Conservation (phyloP, 2,888 invertebrate species). For the Drosophila koepferae region DNA sequence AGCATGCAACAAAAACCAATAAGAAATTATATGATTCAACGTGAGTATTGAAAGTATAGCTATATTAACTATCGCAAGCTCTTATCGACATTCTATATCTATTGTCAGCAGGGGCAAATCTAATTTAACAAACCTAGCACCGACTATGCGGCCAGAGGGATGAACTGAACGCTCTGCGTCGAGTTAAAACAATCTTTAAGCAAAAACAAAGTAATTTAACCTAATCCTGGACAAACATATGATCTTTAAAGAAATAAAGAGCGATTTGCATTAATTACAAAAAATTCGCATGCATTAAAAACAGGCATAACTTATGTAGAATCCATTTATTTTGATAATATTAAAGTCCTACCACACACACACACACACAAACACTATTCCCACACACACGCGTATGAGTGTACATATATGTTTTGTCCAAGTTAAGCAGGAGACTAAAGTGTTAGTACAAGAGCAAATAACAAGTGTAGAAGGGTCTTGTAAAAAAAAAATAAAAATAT, state of each 20-base stretch:
- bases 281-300: conserved; percentile 62
- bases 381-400: conserved; percentile 26
- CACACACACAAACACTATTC: conserved; percentile 7
- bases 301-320: conserved; percentile 61
- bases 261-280: conserved; percentile 69
- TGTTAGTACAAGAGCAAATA: conserved; percentile 49
- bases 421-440: conserved; percentile 64
- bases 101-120: conserved; percentile 62
- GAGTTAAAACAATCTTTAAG: conserved; percentile 5
- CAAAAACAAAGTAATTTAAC: conserved; percentile 17
- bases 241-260: conserved; percentile 63
- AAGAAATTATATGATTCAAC: conserved; percentile 60
- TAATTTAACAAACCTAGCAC: conserved; percentile 50
- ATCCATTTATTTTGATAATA: conserved; percentile 55
- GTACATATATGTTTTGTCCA: conserved; percentile 66
- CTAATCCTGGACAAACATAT: conserved; percentile 47
- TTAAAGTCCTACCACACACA: conserved; percentile 15
- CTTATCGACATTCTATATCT: conserved; percentile 71
- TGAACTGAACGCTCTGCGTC: conserved; percentile 25
- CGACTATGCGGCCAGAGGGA: conserved; percentile 30
- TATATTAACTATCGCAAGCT: conserved; percentile 35
- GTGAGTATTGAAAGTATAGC: conserved; percentile 52
- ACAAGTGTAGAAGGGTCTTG: conserved; percentile 42
- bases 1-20: conserved; percentile 46
- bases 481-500: conserved; percentile 34